These are phyloP conservation scores for Zoanthus sansibaricus DNA, from an alignment of 92 coral and sea anemone species.

Conservation along the genomic window DNA sequence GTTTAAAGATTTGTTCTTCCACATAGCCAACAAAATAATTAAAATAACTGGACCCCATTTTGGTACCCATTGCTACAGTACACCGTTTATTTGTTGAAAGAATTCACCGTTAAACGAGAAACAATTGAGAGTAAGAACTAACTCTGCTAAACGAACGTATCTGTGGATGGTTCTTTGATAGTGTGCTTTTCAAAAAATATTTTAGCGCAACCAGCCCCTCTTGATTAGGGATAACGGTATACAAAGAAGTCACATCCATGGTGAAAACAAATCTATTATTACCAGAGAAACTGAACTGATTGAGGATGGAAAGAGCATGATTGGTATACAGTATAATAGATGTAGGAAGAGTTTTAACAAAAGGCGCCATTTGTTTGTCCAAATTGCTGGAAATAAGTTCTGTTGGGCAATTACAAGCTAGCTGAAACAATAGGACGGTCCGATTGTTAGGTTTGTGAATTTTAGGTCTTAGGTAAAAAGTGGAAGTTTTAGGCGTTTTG, in stretches of 20 bases:
- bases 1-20: not conserved
- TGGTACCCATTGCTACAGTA: no score
- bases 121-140: no score
- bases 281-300: no score
- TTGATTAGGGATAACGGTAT: constrained; percentile 41
- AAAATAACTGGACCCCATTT: no score
- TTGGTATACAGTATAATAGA: not conserved
- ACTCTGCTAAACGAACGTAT: no score
- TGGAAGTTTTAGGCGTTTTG: constrained; percentile 53
- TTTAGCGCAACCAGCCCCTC: no score
- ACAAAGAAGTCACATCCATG: not conserved
- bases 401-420: constrained; percentile 57
- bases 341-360: constrained; percentile 54
- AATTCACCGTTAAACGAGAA: no score
- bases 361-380: constrained; percentile 55
- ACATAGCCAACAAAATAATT: constrained; percentile 56
- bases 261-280: constrained; percentile 49
- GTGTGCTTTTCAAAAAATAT: no score
- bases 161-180: no score
- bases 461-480: constrained; percentile 54
- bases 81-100: no score
- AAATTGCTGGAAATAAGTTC: constrained; percentile 53
- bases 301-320: constrained; percentile 47
- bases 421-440: constrained; percentile 58
- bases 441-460: constrained; percentile 56